Evolutionary conservation across 2,797 vertebrate species (phyloP), one percentile per base, ranked within the genome.

Genomic region (Schizopygopsis malacanthus): DNA sequence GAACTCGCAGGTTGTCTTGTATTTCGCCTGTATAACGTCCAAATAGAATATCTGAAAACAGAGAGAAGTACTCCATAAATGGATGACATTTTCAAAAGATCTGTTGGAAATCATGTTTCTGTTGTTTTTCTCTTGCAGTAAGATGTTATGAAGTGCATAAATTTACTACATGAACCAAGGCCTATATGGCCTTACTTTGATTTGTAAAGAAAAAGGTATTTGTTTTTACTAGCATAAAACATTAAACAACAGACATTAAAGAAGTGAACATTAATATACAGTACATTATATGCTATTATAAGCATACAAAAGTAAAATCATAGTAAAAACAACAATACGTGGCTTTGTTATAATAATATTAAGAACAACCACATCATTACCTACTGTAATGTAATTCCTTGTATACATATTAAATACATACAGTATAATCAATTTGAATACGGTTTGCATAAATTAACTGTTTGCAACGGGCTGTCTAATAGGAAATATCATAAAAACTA

Each of bases 1-100:
- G 78, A 77, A 92, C 83, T 87, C 86, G 85, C 76, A 69, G 88
- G 87, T 87, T 84, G 79, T 89, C 89, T 89, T 88, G 91, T 83
- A 71, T 89, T 84, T 69, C 73, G 84, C 76, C 41, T 72, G 9
- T 37, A 80, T 90, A 82, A 89, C 43, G 71, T 4, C 79, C 87
- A 89, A 73, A 86, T 41, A 67, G 80, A 87, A 89, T 89, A 91
- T 90, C 88, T 89, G 83, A 82, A 86, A 88, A 79, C 81, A 85
- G 5, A 37, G 47, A 79, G 25, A 61, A 70, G 25, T 25, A 6
- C 10, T 89, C 87, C 43, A 20, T 84, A 28, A 83, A 82, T 25
- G 22, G 43, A 81, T 78, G 52, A 82, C 37, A 54, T 56, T 59
- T 1, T 28, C 25, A 41, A 72, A 71, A 0, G 6, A 67, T 25